A percentile compares a stretch with the other conserved stretches of the same genome.
phyloP scores from a whole-genome alignment of 2,797 vertebrate genomes.

The Propithecus deckenii region DNA sequence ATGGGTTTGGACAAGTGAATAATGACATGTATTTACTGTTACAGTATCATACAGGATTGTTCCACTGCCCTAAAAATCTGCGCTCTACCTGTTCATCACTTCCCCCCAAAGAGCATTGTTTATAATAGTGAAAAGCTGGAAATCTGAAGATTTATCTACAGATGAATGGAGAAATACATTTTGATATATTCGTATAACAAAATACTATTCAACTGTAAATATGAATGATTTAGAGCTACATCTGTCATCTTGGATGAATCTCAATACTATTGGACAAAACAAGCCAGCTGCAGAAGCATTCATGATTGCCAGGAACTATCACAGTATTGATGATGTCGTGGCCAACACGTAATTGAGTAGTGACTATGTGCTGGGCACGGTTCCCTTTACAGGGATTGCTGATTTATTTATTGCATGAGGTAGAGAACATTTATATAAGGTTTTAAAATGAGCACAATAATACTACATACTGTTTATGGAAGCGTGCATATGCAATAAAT shows the following conservation, averaged over 20 bases:
- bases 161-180: background rate
- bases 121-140: background rate
- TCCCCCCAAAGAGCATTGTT: background rate
- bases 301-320: background rate
- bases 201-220: background rate
- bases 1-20: background rate
- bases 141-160: background rate
- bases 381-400: background rate
- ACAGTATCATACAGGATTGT: too few species aligned
- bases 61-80: background rate
- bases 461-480: background rate
- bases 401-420: background rate
- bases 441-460: background rate
- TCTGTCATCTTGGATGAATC: background rate
- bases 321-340: rapidly evolving
- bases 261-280: background rate
- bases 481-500: rapidly evolving
- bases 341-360: too few species aligned
- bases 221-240: background rate
- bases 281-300: background rate
- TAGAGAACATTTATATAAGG: background rate
- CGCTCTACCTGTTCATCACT: background rate
- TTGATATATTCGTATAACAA: background rate
- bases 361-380: background rate
- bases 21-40: background rate